Evolutionary conservation across 1,140 invertebrate genomes (phyloP), one percentile per base, ranked within the genome.

Genomic region (Drosophila obscura): DNA sequence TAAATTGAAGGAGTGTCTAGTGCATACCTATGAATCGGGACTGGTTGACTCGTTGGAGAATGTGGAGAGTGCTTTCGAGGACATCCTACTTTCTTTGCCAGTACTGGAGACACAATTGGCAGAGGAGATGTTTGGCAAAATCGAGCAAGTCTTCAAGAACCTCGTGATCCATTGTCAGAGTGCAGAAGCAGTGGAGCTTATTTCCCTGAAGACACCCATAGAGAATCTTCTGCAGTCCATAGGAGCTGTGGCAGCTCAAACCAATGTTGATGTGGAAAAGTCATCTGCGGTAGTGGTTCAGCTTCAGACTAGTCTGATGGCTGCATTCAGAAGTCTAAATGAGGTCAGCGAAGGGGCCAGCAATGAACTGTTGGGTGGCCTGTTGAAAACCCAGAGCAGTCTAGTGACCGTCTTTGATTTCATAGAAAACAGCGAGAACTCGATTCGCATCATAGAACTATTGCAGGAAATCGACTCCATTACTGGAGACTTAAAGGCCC

Each of bases 11-110:
- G 90, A 91, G 57, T 90, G 82, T 9, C 59, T 91, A 22, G 89
- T 91, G 7, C 85, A 91, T n/a, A 91, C 90, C 3, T 91, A 91
- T 48, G 90, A 91, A 51, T 80, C 84, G 0, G 90, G 81, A 7
- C 26, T 89, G n/a, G 85, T 90, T 19, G 82, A 90, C 7, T 83
- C 84, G 0, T 31, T 91, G 22, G 90, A 91, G 3, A 90, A 88
- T 39, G 78, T 90, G 13, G 90, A 91, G 50, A 84, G 75, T 53
- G 87, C 88, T 0, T 91, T 91, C 45, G 90, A 91, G 31, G 90
- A 91, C 41, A 90, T 91, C 49, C 44, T 91, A 39, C 50, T 88
- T 0, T 88, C 81, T 0, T 46, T 91, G 49, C 90, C 90, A 0
- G 52, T 76, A 7, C 31, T 91, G 9, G 90, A 91, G 62, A 59